phyloP scores from a whole-genome alignment of 2,797 vertebrate species.

The Artibeus lituratus region DNA sequence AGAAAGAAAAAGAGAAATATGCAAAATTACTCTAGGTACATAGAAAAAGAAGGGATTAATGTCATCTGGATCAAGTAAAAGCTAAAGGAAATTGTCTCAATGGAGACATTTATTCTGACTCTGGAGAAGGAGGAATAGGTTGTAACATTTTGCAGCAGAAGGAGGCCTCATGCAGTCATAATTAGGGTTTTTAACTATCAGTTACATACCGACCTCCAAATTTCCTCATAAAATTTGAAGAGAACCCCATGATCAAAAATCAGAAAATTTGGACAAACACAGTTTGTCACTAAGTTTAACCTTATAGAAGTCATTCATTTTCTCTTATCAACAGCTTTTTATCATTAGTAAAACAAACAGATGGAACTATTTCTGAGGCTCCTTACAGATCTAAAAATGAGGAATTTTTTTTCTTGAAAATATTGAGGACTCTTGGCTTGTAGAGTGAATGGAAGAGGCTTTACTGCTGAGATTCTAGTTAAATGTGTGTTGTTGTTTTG shows the following conservation, averaged over 20 bases:
- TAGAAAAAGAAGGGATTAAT: not conserved
- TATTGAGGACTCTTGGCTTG: not conserved
- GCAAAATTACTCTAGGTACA: not conserved
- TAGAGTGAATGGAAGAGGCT: not conserved
- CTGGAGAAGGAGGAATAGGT: not conserved
- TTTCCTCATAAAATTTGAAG: not conserved
- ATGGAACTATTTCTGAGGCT: not conserved
- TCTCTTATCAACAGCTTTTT: not conserved
- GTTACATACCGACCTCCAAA: not conserved
- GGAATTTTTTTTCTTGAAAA: not conserved
- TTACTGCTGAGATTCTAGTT: not conserved
- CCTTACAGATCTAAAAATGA: not conserved
- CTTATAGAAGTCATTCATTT: not conserved
- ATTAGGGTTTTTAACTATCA: not conserved
- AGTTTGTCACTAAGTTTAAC: conserved; percentile 2
- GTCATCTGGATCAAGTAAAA: not conserved
- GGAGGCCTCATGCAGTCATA: not conserved
- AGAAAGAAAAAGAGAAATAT: not conserved
- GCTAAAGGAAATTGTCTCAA: not conserved
- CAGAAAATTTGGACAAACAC: not conserved
- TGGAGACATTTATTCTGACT: not conserved
- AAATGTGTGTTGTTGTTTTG: not conserved
- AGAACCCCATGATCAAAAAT: not conserved
- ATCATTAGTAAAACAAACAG: conserved; percentile 12
- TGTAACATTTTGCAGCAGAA: not conserved